Conservation (phyloP, 1,140 invertebrate species). For the Brachionus manjavacas region DNA sequence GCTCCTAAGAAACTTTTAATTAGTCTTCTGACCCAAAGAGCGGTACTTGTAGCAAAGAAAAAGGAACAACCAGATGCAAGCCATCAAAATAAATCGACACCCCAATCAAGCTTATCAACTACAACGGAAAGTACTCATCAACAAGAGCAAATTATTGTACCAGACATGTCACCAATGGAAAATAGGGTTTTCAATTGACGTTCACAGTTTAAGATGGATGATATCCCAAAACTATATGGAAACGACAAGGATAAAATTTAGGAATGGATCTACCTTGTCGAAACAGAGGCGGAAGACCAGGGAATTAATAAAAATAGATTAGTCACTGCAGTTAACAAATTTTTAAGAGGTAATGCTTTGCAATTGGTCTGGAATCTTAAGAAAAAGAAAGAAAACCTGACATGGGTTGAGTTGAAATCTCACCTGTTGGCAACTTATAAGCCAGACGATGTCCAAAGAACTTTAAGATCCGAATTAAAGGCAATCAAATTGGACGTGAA, state of each 20-base stretch:
- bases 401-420: neutral
- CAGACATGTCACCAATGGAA: neutral
- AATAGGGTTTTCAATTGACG: neutral
- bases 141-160: neutral
- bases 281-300: too few relatives aligned
- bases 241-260: too few relatives aligned
- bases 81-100: neutral
- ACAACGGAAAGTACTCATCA: neutral
- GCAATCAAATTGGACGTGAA: neutral
- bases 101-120: neutral
- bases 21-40: neutral
- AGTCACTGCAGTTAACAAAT: neutral
- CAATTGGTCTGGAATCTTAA: neutral
- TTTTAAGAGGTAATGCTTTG: neutral
- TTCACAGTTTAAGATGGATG: neutral
- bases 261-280: too few relatives aligned
- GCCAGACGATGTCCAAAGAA: neutral
- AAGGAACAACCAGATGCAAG: neutral
- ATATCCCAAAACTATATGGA: neutral
- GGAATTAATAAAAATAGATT: too few relatives aligned
- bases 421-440: neutral
- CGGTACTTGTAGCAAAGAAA: neutral
- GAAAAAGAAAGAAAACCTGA: neutral
- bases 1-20: neutral
- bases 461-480: neutral